Base-by-base conservation (phyloP, 1,140 invertebrate genomes). In the Zaprionus kolodkinae region DNA sequence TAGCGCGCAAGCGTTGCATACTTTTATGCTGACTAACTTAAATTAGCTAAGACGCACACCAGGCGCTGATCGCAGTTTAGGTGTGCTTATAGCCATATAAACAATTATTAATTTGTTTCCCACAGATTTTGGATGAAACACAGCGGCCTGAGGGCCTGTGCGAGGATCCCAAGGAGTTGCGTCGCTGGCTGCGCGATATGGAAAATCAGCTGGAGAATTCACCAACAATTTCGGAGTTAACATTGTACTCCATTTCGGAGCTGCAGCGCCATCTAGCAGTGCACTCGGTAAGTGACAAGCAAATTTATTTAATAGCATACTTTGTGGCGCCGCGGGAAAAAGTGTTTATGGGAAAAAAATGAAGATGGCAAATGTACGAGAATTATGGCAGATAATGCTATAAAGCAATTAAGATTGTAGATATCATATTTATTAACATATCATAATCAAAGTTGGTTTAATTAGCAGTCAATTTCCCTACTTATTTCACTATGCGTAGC, bases 101-200 rank as follows among this genome's bases (percentile, higher is more conserved):
- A 12, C n/a, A 52, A 10, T 13, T 27, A 17, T 0, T 15, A 0
- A 13, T 36, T 38, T n/a, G 7, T 7, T 25, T 27, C 52, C 62
- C 21, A 0, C 15, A 92, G 91, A 85, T 92, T 73, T 73, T 90
- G 30, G 91, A 90, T 48, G 91, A 91, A 61, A 81, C 87, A 13
- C 78, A 87, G 56, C 72, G 87, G 7, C 76, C 75, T n/a, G 84
- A 91, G 54, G 80, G 81, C 50, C 74, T 79, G 10, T 83, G 83
- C 52, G 90, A 91, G 68, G 92, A 93, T 85, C 91, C 91, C 15
- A 83, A 84, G 66, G 88, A 92, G 56, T 45, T 93, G 40, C 92
- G 94, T 62, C 94, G 94, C 78, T 94, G 94, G 94, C 74, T 94
- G 48, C 93, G 93, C 33, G 94, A 94, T 72, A 94, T 95, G 93